Conservation (phyloP, 2,888 invertebrate genomes). For the Gymnocheta viridis region DNA sequence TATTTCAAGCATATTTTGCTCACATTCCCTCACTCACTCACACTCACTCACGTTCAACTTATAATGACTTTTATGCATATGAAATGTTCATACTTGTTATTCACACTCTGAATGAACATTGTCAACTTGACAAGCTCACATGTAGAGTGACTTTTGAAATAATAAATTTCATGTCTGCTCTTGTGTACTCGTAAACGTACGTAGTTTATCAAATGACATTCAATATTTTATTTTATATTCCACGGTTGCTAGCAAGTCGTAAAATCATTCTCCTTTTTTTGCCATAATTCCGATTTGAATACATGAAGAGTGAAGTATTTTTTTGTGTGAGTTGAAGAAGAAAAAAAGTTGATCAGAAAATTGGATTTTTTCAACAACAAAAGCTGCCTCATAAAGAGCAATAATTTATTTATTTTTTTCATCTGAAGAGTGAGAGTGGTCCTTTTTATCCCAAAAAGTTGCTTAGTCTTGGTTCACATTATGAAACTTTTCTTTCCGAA, state of each 20-base stretch:
- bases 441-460: too few relatives aligned
- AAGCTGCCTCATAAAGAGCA: background rate
- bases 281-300: constrained; percentile 12
- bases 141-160: constrained; percentile 33
- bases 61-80: constrained; percentile 20
- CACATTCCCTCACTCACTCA: background rate
- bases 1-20: constrained; percentile 30
- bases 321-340: background rate
- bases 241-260: constrained; percentile 13
- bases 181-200: background rate
- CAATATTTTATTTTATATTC: constrained; percentile 31
- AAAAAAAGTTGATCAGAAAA: background rate
- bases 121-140: background rate
- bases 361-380: background rate
- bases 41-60: constrained; percentile 12
- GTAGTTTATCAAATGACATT: constrained; percentile 8
- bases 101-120: background rate
- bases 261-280: background rate
- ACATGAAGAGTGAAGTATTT: background rate
- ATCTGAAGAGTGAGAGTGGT: too few relatives aligned
- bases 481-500: too few relatives aligned
- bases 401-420: too few relatives aligned
- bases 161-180: constrained; percentile 10
- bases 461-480: too few relatives aligned
- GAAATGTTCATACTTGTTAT: background rate